Base-by-base conservation (phyloP, 2,797 vertebrate species). In the Malacoctenus gilli region DNA sequence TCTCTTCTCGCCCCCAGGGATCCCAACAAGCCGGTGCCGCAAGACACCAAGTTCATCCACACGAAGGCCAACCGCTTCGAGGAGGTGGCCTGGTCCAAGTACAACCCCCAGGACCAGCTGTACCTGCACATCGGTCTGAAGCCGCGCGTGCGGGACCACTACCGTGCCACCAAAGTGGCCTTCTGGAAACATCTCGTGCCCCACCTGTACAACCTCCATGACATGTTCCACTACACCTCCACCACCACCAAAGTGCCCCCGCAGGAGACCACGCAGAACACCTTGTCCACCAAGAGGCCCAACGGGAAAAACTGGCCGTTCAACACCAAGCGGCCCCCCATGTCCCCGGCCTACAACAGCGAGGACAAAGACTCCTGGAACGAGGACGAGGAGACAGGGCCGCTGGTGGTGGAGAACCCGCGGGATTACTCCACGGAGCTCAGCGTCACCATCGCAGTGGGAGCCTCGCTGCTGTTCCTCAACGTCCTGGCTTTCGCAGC, bases 121-220 rank as follows among this genome's bases (percentile, higher is more conserved):
- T 99, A 99, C 85, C 84, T 99, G 67, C 97, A 99, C 87, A 99
- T 99, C 0, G 97, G 97, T 49, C 90, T 99, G 61, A 99, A 99
- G 86, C 97, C 97, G 9, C 93, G 97, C 4, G 96, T 98, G 58
- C 95, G 97, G 0, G 97, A 99, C 83, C 97, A 99, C 89, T 99
- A 99, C 86, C 94, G 97, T 4, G 97, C 97, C 79, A 99, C 97
- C 37, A 99, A 99, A 76, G 97, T 99, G 85, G 97, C 97, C 62
- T 99, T 99, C 87, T 99, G 97, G 97, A 98, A 98, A 86, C 96
- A 99, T 84, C 89, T 99, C 69, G 97, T 99, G 49, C 97, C 97
- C 10, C 96, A 99, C 77, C 92, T 99, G 20, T 98, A 99, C 86
- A 99, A 99, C 88, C 93, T 99, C 49, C 95, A 99, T 0, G 97